Conservation (phyloP, 2,888 invertebrate species). For the Agonopterix heracliana region DNA sequence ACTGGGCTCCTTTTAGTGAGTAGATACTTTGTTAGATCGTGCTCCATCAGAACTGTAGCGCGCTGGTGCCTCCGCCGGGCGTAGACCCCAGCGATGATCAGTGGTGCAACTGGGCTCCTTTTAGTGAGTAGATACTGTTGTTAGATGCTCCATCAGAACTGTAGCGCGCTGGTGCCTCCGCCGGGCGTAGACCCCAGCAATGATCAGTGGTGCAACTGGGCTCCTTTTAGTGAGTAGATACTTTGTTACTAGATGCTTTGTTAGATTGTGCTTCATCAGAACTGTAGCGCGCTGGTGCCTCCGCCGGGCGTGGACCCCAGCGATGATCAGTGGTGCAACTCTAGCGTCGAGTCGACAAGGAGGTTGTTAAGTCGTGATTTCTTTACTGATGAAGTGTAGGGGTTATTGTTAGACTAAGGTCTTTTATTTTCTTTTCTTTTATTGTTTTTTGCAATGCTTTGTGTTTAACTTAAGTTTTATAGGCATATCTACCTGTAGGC, state of each 20-base stretch:
- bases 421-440: too few species aligned
- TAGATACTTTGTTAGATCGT: conserved; percentile 50
- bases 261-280: conserved; percentile 32
- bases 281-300: conserved; percentile 54
- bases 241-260: too few species aligned
- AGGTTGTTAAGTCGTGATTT: too few species aligned
- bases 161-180: conserved; percentile 62
- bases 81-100: conserved; percentile 66
- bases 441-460: too few species aligned
- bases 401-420: too few species aligned
- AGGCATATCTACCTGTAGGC: too few species aligned
- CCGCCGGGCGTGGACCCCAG: conserved; percentile 69
- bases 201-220: conserved; percentile 89
- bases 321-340: conserved; percentile 85
- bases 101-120: conserved; percentile 93
- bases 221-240: conserved; percentile 70
- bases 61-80: conserved; percentile 76
- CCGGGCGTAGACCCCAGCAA: conserved; percentile 61
- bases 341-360: too few species aligned
- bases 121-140: conserved; percentile 76
- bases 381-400: too few species aligned
- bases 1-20: conserved; percentile 92
- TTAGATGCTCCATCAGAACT: conserved; percentile 23
- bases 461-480: too few species aligned
- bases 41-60: conserved; percentile 88